Conservation (phyloP, 2,888 invertebrate genomes). For the Scaptodrosophila latifasciaeformis region DNA sequence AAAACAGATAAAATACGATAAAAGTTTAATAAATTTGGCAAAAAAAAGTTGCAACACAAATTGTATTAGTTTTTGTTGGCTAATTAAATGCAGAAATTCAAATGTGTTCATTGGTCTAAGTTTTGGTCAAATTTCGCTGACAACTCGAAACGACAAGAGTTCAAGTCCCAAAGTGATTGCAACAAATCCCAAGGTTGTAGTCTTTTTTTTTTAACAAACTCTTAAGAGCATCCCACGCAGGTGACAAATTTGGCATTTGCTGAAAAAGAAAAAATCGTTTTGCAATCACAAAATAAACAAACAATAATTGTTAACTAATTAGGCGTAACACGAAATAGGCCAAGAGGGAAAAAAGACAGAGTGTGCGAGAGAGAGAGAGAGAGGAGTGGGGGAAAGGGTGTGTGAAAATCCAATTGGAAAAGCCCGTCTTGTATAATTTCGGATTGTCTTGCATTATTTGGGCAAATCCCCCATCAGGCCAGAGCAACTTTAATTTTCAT, state of each 20-base stretch:
- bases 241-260: neutral
- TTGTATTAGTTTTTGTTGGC: neutral
- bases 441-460: neutral
- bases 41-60: neutral
- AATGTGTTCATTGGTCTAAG: neutral
- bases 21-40: conserved; percentile 7
- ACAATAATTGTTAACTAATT: neutral
- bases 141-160: conserved; percentile 4
- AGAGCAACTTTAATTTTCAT: too few species aligned
- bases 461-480: conserved; percentile 1
- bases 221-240: conserved; percentile 6
- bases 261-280: neutral
- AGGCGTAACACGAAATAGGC: neutral
- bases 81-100: neutral
- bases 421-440: neutral
- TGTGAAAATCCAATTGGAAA: neutral
- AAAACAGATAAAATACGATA: too few species aligned
- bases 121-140: neutral
- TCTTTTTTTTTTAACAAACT: conserved; percentile 9
- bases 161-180: conserved; percentile 32
- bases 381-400: neutral
- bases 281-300: neutral
- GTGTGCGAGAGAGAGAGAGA: too few species aligned
- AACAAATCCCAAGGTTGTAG: neutral
- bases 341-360: too few species aligned